A percentile compares a stretch with the other conserved stretches of the same genome.
Evolutionary conservation across 2,797 vertebrate species (phyloP).

Genomic region (Gallinago stenura): DNA sequence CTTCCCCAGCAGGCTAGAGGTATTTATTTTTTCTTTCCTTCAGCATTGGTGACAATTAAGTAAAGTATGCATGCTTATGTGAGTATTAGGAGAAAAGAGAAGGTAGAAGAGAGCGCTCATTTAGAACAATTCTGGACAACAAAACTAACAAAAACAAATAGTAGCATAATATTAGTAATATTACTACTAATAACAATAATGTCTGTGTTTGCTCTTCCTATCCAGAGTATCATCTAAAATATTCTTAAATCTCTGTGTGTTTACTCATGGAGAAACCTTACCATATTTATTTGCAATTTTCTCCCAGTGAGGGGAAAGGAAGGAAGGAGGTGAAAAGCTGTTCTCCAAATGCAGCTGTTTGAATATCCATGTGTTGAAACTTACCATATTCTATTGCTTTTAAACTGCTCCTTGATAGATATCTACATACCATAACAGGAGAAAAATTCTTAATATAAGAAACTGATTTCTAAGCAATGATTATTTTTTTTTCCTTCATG

Average conservation of each 20-base stretch:
- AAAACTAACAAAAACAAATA: neutral
- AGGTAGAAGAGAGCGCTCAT: neutral
- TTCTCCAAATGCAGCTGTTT: neutral
- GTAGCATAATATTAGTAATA: neutral
- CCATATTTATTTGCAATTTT: neutral
- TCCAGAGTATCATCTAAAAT: neutral
- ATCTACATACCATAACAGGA: neutral
- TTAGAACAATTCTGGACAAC: neutral
- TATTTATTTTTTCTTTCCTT: neutral
- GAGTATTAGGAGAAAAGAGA: neutral
- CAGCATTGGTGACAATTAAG: neutral
- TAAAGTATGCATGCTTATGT: neutral
- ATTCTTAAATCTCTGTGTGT: neutral
- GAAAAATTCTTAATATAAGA: neutral
- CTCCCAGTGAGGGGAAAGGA: neutral
- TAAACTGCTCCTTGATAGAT: neutral
- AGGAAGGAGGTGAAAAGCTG: neutral
- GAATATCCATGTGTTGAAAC: neutral
- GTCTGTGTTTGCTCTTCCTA: neutral
- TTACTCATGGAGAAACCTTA: neutral
- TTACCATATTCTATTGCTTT: neutral
- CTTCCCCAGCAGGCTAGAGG: neutral
- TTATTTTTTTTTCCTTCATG: accelerated
- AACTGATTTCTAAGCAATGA: neutral
- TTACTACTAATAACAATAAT: neutral